Evolutionary conservation across 2,888 invertebrate genomes (phyloP).

Genomic region (Agrochola lychnidis): DNA sequence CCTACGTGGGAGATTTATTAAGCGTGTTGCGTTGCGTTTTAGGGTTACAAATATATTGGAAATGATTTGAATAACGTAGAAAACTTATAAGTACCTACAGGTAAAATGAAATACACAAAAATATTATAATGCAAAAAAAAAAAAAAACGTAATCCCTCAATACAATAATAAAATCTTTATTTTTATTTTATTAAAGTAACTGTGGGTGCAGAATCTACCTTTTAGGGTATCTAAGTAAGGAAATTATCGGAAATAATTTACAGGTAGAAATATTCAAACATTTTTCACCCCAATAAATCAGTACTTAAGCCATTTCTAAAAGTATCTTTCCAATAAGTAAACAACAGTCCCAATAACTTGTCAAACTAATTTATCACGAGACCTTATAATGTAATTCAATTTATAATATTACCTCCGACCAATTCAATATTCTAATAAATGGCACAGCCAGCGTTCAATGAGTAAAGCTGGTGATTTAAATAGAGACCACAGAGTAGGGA

Average conservation of each 20-base stretch:
- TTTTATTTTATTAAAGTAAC: background rate
- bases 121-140: too few relatives aligned
- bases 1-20: conserved; percentile 84
- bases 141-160: background rate
- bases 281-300: background rate
- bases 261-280: background rate
- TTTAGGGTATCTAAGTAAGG: background rate
- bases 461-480: conserved; percentile 53
- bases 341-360: conserved; percentile 17
- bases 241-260: background rate
- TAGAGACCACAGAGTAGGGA: background rate
- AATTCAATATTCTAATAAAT: conserved; percentile 55
- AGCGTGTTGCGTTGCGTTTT: conserved; percentile 68
- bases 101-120: background rate
- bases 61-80: conserved; percentile 12
- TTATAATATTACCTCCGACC: conserved; percentile 38
- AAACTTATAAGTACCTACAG: background rate
- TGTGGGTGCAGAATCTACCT: background rate
- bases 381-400: conserved; percentile 42
- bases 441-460: conserved; percentile 29
- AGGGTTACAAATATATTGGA: conserved; percentile 42
- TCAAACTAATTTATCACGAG: conserved; percentile 34
- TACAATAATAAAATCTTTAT: background rate
- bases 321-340: background rate
- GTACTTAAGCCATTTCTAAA: background rate